phyloP scores from a whole-genome alignment of 1,140 invertebrate genomes.

The Diplogasteroides magnus region DNA sequence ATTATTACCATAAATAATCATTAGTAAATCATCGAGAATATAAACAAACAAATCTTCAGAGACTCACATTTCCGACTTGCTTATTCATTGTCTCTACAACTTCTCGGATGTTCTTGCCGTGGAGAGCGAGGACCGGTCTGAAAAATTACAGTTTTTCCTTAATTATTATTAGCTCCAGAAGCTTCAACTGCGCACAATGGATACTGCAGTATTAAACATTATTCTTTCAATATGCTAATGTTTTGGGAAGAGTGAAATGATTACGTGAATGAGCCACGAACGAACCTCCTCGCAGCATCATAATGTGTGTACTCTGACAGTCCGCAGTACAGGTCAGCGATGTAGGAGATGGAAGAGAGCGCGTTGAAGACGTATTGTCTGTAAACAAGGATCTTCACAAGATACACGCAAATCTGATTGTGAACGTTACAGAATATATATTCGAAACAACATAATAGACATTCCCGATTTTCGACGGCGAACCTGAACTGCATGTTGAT shows the following conservation, averaged over 20 bases:
- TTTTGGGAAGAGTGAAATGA: too few relatives aligned
- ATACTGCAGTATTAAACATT: too few relatives aligned
- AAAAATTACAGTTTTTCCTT: neutral
- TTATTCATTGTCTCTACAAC: neutral
- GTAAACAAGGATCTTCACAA: slow-evolving; percentile 4
- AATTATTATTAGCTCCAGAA: too few relatives aligned
- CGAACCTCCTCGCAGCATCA: neutral
- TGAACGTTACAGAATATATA: neutral
- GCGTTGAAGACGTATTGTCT: neutral
- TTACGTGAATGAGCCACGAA: neutral
- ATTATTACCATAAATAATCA: too few relatives aligned
- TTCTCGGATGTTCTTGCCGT: neutral
- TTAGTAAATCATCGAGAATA: too few relatives aligned
- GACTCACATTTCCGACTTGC: neutral
- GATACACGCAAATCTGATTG: neutral
- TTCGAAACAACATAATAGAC: neutral
- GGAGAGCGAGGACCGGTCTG: neutral
- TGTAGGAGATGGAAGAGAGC: neutral
- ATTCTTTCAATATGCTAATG: too few relatives aligned
- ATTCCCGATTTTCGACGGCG: neutral
- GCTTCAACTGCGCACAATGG: too few relatives aligned
- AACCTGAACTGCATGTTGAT: slow-evolving; percentile 22
- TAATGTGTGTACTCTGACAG: neutral
- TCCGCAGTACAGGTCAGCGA: neutral
- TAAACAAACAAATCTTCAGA: too few relatives aligned